Base-by-base conservation (phyloP, 2,113 vertebrate species). In the Callionymus lyra region DNA sequence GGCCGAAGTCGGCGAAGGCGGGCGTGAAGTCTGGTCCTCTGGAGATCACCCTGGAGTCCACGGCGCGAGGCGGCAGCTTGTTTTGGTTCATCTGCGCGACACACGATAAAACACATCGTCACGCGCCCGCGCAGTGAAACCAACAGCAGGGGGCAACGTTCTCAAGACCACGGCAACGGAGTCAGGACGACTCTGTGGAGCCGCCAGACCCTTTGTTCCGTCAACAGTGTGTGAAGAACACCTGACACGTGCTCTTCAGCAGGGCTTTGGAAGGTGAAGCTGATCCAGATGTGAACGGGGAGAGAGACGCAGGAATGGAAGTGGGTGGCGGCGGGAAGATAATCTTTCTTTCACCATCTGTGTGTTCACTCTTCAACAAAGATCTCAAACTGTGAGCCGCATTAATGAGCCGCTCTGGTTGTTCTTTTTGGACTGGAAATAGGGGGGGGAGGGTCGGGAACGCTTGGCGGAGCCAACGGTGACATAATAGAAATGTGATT, bases 1-100 rank as follows among this genome's bases (percentile, higher is more conserved):
- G 87, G 69, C 93, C 90, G 70, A 98, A 98, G 66, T 98, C 95
- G 31, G 95, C 95, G 14, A 94, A 98, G 38, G 95, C 92, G 5
- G 95, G 95, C 1, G 95, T 98, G 84, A 98, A 98, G 62, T 98
- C 95, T 0, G 95, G 92, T 57, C 94, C 92, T 60, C 93, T 87
- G 63, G 89, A 88, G 70, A 98, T 85, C 51, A 91, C 85, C 45
- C 94, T 85, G 60, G 94, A 74, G 60, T 98, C 94, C 63, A 90
- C 82, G 6, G 77, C 81, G 48, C 95, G 72, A 38, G 89, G 64
- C 0, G 91, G 85, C 79, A 91, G 35, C 69, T 98, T 97, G 1
- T 88, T 92, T 81, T 94, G 93, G 70, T 89, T 97, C 44, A 98
- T 90, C 95, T 98, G 88, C 9, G 50, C 4, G 2, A 12, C 47